A percentile compares a stretch with the other conserved stretches of the same genome.
phyloP scores from a whole-genome alignment of 2,113 vertebrate species.

The Ibidorhyncha struthersii region DNA sequence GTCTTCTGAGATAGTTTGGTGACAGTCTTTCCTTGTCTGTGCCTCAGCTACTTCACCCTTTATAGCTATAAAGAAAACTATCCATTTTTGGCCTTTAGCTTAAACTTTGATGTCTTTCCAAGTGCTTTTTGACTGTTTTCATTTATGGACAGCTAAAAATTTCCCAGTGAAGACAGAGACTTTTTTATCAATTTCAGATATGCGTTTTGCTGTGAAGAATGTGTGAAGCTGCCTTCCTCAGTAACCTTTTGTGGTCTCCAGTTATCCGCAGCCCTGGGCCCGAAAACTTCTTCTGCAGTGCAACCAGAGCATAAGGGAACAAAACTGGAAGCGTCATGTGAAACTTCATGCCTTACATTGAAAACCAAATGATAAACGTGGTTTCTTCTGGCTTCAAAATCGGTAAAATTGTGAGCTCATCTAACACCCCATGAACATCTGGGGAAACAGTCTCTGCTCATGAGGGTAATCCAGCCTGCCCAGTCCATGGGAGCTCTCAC shows the following conservation, averaged over 20 bases:
- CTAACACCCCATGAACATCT: rapidly evolving
- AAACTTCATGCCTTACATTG: background rate
- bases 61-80: background rate
- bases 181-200: background rate
- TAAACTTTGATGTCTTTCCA: constrained; percentile 34
- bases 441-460: background rate
- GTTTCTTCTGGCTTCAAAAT: background rate
- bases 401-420: background rate
- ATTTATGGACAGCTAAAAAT: background rate
- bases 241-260: background rate
- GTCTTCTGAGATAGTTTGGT: background rate
- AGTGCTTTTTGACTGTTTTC: background rate
- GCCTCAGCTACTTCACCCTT: background rate
- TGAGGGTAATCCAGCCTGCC: background rate
- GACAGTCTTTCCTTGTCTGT: background rate
- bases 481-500: background rate
- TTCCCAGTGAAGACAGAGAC: background rate
- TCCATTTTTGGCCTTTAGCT: background rate
- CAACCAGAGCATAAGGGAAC: background rate
- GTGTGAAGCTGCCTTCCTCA: background rate
- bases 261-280: background rate
- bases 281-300: background rate
- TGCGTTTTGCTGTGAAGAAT: background rate
- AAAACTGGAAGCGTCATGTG: background rate
- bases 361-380: background rate